These are phyloP conservation scores for Ischnus inquisitorius DNA, from an alignment of 2,888 invertebrate species.

Conservation along the genomic window DNA sequence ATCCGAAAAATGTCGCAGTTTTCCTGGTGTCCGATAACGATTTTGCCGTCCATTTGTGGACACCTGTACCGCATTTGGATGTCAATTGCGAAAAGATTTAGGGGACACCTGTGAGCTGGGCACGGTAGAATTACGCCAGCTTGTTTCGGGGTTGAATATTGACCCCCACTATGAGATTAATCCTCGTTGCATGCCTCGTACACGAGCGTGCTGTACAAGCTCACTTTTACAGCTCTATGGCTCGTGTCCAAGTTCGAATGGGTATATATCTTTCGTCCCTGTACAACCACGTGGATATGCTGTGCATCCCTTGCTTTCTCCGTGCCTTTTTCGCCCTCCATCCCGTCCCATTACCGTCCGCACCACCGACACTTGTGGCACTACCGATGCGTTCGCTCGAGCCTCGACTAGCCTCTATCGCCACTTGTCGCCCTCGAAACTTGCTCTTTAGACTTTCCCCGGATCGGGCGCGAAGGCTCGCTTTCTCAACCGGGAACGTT, in stretches of 20 bases:
- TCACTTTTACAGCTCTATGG: constrained; percentile 50
- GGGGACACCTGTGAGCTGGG: constrained; percentile 23
- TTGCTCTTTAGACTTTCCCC: constrained; percentile 33
- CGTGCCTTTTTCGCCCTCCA: constrained; percentile 23
- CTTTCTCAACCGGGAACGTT: constrained; percentile 40
- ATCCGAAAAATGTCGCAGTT: background rate
- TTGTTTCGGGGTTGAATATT: constrained; percentile 36
- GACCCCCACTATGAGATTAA: constrained; percentile 6
- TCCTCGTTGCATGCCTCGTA: constrained; percentile 25
- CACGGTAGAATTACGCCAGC: background rate
- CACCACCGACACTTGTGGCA: constrained; percentile 65
- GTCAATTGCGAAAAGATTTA: background rate
- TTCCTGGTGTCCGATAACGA: background rate
- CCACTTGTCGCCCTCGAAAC: constrained; percentile 63
- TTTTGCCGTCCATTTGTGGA: background rate
- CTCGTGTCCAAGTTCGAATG: constrained; percentile 67
- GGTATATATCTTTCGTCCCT: constrained; percentile 60
- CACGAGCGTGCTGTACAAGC: constrained; percentile 8
- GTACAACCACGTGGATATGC: constrained; percentile 57
- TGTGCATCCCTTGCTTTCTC: background rate
- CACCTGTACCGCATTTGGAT: background rate
- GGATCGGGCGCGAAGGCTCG: background rate
- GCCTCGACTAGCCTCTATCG: constrained; percentile 56
- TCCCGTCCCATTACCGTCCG: constrained; percentile 38
- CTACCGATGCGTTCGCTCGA: constrained; percentile 51